Evolutionary conservation across 1,140 invertebrate species (phyloP).

Genomic region (Drosophila orena): DNA sequence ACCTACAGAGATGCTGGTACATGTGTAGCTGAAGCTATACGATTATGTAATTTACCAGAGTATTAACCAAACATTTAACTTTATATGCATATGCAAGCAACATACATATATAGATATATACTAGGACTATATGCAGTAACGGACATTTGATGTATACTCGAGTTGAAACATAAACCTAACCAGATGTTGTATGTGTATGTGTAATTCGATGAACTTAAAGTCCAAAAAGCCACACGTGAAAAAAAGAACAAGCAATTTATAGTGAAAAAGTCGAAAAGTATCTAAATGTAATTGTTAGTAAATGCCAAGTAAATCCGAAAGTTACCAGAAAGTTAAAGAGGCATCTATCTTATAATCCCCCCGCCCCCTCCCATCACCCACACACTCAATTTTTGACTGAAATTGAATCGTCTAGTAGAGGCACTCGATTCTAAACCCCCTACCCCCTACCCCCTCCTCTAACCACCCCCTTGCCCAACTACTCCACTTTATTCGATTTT

Average conservation of each 20-base stretch:
- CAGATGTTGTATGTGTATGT: conserved; percentile 48
- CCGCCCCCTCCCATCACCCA: background rate
- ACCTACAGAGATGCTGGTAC: conserved; percentile 31
- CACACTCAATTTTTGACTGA: conserved; percentile 49
- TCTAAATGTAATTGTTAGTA: conserved; percentile 45
- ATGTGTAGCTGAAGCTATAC: conserved; percentile 22
- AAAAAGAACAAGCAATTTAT: conserved; percentile 30
- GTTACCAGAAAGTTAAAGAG: conserved; percentile 14
- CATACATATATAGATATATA: conserved; percentile 48
- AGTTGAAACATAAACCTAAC: conserved; percentile 42
- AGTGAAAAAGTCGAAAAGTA: conserved; percentile 28
- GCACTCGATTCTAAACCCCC: conserved; percentile 1
- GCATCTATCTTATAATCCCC: conserved; percentile 11
- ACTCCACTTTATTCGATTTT: conserved; percentile 11
- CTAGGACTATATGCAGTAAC: conserved; percentile 34
- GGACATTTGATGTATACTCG: conserved; percentile 50
- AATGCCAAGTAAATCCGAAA: conserved; percentile 26
- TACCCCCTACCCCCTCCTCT: background rate
- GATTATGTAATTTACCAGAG: conserved; percentile 50
- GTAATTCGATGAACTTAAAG: conserved; percentile 40
- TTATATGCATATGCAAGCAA: conserved; percentile 34
- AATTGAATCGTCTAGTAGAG: conserved; percentile 28
- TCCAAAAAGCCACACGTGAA: background rate
- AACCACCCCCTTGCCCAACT: too few relatives aligned
- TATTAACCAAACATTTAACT: conserved; percentile 55